Conservation (phyloP, 2,888 invertebrate genomes). For the Ectropis crepuscularia region DNA sequence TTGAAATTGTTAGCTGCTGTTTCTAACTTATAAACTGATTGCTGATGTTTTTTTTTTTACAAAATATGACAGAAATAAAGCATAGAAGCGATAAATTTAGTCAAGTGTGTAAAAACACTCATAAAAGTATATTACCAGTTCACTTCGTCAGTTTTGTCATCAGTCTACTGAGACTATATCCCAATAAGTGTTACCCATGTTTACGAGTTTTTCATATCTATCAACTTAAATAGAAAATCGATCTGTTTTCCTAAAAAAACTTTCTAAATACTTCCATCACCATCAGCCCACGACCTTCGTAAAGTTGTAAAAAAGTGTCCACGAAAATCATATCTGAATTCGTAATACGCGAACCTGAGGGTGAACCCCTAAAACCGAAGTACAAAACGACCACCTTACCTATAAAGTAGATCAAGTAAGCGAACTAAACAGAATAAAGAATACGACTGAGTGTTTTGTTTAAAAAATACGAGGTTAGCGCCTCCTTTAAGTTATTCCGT, state of each 20-base stretch:
- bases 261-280: not conserved
- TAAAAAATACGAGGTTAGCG: not conserved
- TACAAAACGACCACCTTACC: not conserved
- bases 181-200: no score
- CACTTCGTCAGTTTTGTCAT: no score
- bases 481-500: not conserved
- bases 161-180: no score
- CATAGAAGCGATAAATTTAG: no score
- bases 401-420: not conserved
- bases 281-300: not conserved
- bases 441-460: not conserved
- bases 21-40: no score
- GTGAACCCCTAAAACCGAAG: conserved; percentile 24
- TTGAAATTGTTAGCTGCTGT: no score
- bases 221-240: no score
- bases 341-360: conserved; percentile 23
- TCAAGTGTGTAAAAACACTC: no score
- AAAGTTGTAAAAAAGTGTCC: conserved; percentile 17
- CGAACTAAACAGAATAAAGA: not conserved
- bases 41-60: no score
- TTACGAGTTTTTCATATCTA: no score
- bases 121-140: no score
- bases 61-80: no score
- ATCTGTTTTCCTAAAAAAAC: not conserved
- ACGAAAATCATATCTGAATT: conserved; percentile 29